Base-by-base conservation (phyloP, 23 tunicate species). In the Oikopleura vanhoeffeni region DNA sequence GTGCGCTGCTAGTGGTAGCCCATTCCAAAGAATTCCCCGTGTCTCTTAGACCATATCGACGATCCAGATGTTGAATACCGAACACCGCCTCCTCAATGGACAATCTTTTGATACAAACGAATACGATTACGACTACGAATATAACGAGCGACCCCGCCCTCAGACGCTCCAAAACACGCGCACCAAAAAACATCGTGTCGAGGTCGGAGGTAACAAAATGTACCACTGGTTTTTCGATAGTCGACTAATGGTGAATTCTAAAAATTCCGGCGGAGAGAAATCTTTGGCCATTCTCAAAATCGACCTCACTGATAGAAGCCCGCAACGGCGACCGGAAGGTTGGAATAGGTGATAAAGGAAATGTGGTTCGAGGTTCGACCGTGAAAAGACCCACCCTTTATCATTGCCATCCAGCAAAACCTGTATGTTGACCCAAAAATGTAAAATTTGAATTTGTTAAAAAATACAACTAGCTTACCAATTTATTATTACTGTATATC, bases 51-150 rank as follows among this genome's bases (percentile, higher is more conserved):
- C 27, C 35, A 38, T 33, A 38, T 71, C 2, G 38, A 71, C n/a
- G 35, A 71, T 71, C 79, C 79, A 13, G 79, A 71, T 30, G 79
- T 71, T 2, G 79, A 71, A 2, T 71, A 71, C 79, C 38, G 27
- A 3, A 30, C 27, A 13, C 79, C 79, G 27, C 79, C 79, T 2
- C 79, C 79, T 4, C 79, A 71, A 30, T 71, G 2, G 4, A 38
- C 27, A 71, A 18, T 38, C 79, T 38, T 71, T 71, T 30, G 79
- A 18, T 38, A 71, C 35, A 33, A 71, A 71, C 32, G 79, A 71
- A 18, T 71, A 71, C 32, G 79, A 71, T 18, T 71, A 71, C 79
- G 79, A 71, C 38, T 71, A 71, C 32, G 79, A 30, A 18, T 30
- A 71, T 18, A n/a, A n/a, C n/a, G n/a, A n/a, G n/a, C n/a, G n/a